Percentiles rank a stretch among this genome's conserved stretches.
Conservation (phyloP, 2,888 invertebrate genomes). For the Chrysodeixis includens region DNA sequence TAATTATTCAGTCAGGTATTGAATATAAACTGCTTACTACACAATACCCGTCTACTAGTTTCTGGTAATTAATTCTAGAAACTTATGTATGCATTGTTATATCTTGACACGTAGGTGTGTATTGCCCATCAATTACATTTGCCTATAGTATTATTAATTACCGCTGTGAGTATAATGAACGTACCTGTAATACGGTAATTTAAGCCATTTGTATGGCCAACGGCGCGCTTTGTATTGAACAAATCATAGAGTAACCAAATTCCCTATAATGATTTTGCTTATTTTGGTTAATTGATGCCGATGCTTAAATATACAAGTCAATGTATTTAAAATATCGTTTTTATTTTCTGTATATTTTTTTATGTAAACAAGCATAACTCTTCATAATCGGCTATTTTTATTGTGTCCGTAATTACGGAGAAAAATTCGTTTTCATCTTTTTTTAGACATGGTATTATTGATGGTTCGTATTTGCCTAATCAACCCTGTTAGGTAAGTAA, state of each 20-base stretch:
- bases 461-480: too few relatives aligned
- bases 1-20: background rate
- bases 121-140: constrained; percentile 34
- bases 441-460: too few relatives aligned
- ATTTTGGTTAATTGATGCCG: background rate
- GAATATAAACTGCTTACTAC: background rate
- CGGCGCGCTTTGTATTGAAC: constrained; percentile 18
- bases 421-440: background rate
- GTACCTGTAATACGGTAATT: constrained; percentile 36
- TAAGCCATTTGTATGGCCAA: constrained; percentile 37
- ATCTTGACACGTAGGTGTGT: constrained; percentile 37
- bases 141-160: constrained; percentile 44
- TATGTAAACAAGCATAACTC: too few relatives aligned
- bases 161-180: constrained; percentile 26
- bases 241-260: constrained; percentile 13
- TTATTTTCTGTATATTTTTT: too few relatives aligned
- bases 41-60: background rate
- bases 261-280: background rate
- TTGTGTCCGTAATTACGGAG: too few relatives aligned
- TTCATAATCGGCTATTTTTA: too few relatives aligned
- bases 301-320: background rate
- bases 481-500: too few relatives aligned
- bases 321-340: background rate
- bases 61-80: background rate
- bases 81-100: constrained; percentile 20